A percentile compares a stretch with the other conserved stretches of the same genome.
Evolutionary conservation across 2,797 vertebrate species (phyloP).

Genomic region (Limosa lapponica): DNA sequence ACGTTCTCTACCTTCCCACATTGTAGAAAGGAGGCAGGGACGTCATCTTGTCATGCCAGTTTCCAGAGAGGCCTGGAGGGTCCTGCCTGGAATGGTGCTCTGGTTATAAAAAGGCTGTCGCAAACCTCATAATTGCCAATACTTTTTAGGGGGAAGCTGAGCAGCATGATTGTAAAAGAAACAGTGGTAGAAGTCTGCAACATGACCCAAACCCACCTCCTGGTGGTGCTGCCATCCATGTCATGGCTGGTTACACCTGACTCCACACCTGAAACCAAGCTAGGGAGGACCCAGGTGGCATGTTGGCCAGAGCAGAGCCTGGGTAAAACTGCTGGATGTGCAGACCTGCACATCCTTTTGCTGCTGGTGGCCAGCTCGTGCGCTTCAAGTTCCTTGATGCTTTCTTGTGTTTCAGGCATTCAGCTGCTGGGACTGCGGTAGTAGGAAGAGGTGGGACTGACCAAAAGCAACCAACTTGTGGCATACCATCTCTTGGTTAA

Average conservation of each 20-base stretch:
- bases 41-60: not conserved
- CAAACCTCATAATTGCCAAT: fast-evolving
- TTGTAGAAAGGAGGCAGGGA: not conserved
- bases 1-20: not conserved
- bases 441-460: not conserved
- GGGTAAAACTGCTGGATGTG: fast-evolving
- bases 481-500: not conserved
- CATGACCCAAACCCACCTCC: not conserved
- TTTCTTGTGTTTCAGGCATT: not conserved
- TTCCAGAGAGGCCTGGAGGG: not conserved
- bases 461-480: not conserved
- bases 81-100: not conserved
- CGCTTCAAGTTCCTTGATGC: fast-evolving
- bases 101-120: not conserved
- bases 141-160: not conserved
- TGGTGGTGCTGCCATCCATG: not conserved
- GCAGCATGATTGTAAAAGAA: fast-evolving
- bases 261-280: too few relatives aligned
- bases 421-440: not conserved
- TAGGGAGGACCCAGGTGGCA: not conserved
- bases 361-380: fast-evolving
- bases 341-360: not conserved
- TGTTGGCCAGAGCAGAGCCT: fast-evolving
- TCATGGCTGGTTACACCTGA: not conserved
- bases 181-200: not conserved